Evolutionary conservation across 2,113 vertebrate species (phyloP).

Genomic region (Lepisosteus oculatus): DNA sequence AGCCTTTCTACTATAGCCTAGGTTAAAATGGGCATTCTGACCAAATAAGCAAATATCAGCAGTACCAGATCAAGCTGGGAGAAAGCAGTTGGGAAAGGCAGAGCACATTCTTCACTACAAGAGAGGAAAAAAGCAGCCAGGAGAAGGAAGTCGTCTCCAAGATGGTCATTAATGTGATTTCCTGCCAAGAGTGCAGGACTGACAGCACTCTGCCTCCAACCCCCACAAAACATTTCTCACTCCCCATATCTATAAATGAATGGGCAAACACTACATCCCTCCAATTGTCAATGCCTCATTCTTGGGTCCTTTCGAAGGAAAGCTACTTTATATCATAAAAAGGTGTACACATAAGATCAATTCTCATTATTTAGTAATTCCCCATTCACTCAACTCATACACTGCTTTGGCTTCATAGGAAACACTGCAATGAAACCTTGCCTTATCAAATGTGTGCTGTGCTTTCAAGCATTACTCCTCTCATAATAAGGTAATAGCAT

Average conservation of each 20-base stretch:
- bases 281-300: too few species aligned
- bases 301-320: too few species aligned
- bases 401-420: neutral
- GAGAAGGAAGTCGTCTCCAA: slow-evolving; percentile 4
- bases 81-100: too few species aligned
- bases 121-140: slow-evolving; percentile 5
- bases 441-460: neutral
- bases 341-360: too few species aligned
- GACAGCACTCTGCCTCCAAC: slow-evolving; percentile 1
- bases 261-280: too few species aligned
- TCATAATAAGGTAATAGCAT: slow-evolving; percentile 43
- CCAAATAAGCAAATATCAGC: too few species aligned
- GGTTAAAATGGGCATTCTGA: too few species aligned
- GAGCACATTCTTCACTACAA: slow-evolving; percentile 13
- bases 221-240: neutral
- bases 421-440: neutral
- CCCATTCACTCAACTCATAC: neutral
- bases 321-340: too few species aligned
- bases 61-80: too few species aligned
- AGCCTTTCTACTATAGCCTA: too few species aligned
- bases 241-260: neutral
- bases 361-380: neutral
- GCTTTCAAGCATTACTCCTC: neutral
- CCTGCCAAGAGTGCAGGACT: neutral
- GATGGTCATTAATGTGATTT: slow-evolving; percentile 20